Evolutionary conservation across 2,113 vertebrate species (phyloP).

Genomic region (Rhabdomys dilectus): DNA sequence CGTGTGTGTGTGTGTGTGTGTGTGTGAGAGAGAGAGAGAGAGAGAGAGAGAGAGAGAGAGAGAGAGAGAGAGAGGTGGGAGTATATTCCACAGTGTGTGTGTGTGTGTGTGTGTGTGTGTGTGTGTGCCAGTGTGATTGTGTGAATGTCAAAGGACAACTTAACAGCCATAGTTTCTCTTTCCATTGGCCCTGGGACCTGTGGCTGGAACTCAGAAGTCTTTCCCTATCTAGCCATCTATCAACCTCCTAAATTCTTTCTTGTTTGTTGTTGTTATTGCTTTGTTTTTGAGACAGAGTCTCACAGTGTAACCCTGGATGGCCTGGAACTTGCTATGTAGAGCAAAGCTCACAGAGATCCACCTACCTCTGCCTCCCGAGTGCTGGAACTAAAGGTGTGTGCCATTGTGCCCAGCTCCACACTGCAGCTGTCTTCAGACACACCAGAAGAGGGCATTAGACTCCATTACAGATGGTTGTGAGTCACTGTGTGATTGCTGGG

Average conservation of each 20-base stretch:
- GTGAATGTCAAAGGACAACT: neutral
- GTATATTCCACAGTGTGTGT: neutral
- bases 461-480: neutral
- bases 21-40: too few relatives aligned
- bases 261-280: neutral
- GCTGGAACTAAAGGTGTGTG: neutral
- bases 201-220: neutral
- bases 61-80: neutral
- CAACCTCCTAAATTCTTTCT: neutral
- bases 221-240: neutral
- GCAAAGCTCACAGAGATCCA: neutral
- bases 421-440: too few relatives aligned
- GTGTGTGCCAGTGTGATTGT: neutral
- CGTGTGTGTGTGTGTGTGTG: neutral
- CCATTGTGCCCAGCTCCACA: neutral
- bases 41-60: too few relatives aligned
- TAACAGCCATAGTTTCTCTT: neutral
- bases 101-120: neutral
- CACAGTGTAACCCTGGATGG: neutral
- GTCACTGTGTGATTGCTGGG: neutral
- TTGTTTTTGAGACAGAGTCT: neutral
- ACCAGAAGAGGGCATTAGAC: too few relatives aligned
- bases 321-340: neutral
- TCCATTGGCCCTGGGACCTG: neutral
- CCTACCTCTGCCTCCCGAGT: neutral